Conservation (phyloP, 2,113 vertebrate species). For the Rhinopomastus cyanomelas region DNA sequence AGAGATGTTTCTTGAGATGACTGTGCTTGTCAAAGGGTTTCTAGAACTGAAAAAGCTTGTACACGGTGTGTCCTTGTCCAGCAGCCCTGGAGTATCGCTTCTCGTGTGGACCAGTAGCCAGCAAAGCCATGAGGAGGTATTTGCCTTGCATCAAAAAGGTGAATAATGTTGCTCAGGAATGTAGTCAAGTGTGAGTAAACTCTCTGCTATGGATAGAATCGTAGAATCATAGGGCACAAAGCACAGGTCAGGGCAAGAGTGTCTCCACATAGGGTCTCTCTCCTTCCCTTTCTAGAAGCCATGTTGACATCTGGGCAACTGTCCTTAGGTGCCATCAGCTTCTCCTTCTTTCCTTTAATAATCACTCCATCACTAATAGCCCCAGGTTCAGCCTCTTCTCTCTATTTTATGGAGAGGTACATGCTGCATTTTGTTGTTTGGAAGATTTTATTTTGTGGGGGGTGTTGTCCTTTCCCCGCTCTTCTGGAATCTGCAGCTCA, state of each 20-base stretch:
- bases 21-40: not conserved
- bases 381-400: not conserved
- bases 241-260: not conserved
- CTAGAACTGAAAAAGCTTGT: not conserved
- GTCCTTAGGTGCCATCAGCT: not conserved
- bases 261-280: not conserved
- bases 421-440: not conserved
- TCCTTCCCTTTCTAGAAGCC: not conserved
- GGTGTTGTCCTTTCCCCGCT: not conserved
- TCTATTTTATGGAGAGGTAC: not conserved
- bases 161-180: not conserved
- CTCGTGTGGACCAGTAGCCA: not conserved
- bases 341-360: not conserved
- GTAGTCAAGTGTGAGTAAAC: not conserved
- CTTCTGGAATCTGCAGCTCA: not conserved
- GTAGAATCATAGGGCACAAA: not conserved
- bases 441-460: not conserved
- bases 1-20: not conserved
- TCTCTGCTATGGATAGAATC: not conserved
- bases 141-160: not conserved
- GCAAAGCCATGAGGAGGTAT: not conserved
- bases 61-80: not conserved
- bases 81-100: not conserved
- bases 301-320: accelerated
- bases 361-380: not conserved